Percentiles rank a stretch among this genome's conserved stretches.
Evolutionary conservation across 92 coral and sea anemone species (phyloP).

Genomic region (Pocillopora grandis): DNA sequence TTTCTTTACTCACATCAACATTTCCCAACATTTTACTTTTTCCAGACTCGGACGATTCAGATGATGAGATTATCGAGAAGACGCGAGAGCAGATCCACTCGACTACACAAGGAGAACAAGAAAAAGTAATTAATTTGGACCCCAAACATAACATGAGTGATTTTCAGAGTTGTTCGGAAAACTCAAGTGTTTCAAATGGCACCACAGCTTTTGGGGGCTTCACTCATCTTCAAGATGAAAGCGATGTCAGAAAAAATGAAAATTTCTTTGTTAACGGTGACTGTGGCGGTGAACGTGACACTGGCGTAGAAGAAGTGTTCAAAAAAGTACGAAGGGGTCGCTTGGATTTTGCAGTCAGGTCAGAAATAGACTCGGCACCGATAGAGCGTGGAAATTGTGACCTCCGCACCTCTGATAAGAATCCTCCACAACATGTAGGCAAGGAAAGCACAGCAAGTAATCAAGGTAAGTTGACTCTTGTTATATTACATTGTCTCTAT

Average conservation of each 20-base stretch:
- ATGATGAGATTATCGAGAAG: conserved; percentile 8
- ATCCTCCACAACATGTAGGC: no score
- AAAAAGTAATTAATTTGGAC: background rate
- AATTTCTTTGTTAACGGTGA: background rate
- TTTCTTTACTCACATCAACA: no score
- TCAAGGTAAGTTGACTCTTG: no score
- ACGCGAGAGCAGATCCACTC: background rate
- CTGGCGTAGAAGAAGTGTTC: background rate
- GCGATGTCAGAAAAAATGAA: background rate
- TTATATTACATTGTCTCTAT: no score
- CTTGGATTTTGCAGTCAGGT: background rate
- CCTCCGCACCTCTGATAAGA: no score
- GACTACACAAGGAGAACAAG: background rate
- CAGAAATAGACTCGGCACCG: background rate
- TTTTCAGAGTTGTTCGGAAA: background rate
- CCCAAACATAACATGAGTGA: background rate
- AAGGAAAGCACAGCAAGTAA: no score
- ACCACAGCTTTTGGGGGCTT: no score
- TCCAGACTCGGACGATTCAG: conserved; percentile 11
- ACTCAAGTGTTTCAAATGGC: background rate
- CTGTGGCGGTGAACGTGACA: background rate
- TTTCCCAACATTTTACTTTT: background rate
- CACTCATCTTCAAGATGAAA: background rate
- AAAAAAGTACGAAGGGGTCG: background rate
- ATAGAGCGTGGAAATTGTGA: background rate